A percentile compares a stretch with the other conserved stretches of the same genome.
Evolutionary conservation across 1,140 invertebrate genomes (phyloP).

Genomic region (Drosophila jambulina): DNA sequence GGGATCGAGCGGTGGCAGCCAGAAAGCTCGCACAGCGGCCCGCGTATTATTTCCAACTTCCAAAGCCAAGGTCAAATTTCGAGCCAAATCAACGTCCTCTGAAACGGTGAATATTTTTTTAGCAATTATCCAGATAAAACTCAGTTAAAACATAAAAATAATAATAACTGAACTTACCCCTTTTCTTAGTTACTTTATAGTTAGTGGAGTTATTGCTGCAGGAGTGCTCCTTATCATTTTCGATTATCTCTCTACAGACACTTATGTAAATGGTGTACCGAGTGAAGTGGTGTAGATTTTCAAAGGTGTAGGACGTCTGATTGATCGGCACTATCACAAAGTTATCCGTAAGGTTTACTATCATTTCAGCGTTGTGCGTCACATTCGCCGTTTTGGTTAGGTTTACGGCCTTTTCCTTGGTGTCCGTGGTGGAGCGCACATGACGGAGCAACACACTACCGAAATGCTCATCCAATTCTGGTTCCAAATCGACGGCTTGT

Average conservation of each 20-base stretch:
- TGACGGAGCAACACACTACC: conserved; percentile 66
- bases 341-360: conserved; percentile 21
- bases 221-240: conserved; percentile 36
- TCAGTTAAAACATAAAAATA: not conserved
- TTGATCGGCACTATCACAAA: conserved; percentile 54
- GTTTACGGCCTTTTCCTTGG: not conserved
- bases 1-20: conserved; percentile 92
- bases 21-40: conserved; percentile 88
- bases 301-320: conserved; percentile 86
- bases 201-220: conserved; percentile 51
- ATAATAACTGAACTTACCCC: conserved; percentile 36
- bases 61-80: conserved; percentile 23
- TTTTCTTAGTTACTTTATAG: conserved; percentile 56
- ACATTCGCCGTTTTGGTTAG: not conserved
- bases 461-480: conserved; percentile 1
- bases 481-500: conserved; percentile 15
- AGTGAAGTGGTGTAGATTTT: conserved; percentile 90
- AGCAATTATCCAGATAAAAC: not conserved
- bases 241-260: conserved; percentile 88
- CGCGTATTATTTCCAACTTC: conserved; percentile 65
- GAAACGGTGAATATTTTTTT: not conserved
- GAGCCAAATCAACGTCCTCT: conserved; percentile 58
- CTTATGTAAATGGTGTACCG: conserved; percentile 89
- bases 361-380: not conserved
- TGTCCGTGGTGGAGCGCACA: conserved; percentile 35